Percentiles rank a stretch among this genome's conserved stretches.
These are phyloP conservation scores for Dinocampus coccinellae DNA, from an alignment of 2,888 invertebrate genomes.

Conservation along the genomic window DNA sequence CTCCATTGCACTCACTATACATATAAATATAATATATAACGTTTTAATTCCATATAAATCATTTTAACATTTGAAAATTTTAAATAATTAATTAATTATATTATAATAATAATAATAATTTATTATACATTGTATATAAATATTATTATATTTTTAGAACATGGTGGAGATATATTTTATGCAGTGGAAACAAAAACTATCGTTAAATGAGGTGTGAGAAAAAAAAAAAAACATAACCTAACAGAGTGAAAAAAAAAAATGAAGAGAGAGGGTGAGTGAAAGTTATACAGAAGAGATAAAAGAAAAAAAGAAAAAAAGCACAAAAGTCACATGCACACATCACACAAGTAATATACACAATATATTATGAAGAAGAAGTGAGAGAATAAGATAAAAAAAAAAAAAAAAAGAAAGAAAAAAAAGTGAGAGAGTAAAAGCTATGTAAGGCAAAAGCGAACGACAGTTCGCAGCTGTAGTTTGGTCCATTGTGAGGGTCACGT, in stretches of 20 bases:
- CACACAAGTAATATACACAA: constrained; percentile 5
- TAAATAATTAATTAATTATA: constrained; percentile 24
- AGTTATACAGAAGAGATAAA: neutral
- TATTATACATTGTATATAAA: neutral
- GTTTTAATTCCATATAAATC: constrained; percentile 12
- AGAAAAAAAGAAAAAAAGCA: neutral
- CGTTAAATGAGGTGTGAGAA: neutral
- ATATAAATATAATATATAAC: constrained; percentile 1
- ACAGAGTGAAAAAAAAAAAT: too few relatives aligned
- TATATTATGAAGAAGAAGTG: constrained; percentile 1
- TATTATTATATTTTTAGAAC: too few relatives aligned
- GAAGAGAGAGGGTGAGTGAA: neutral
- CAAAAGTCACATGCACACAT: neutral
- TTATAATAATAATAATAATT: neutral
- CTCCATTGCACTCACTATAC: neutral
- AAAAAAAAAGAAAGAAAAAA: neutral
- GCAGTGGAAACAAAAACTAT: neutral
- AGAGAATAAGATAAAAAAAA: neutral
- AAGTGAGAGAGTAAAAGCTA: neutral
- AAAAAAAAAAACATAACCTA: neutral
- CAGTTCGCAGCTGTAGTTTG: constrained; percentile 50
- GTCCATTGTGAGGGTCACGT: constrained; percentile 55
- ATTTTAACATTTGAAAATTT: constrained; percentile 18
- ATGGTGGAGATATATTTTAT: neutral
- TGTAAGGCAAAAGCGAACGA: constrained; percentile 1